phyloP scores from a whole-genome alignment of 2,888 invertebrate genomes.

The Cheilosia variabilis region DNA sequence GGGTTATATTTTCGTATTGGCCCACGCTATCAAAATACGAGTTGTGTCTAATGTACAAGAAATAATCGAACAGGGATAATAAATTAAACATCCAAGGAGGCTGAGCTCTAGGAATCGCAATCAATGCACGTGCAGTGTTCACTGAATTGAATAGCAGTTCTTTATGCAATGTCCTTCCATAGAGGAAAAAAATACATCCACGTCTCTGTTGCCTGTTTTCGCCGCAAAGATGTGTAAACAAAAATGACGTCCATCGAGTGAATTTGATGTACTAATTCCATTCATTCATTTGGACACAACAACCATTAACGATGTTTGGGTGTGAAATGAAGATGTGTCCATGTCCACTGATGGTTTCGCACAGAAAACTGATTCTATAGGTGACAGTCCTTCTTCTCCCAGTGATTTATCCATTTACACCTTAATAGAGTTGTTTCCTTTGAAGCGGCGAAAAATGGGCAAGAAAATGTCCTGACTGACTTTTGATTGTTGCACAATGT shows the following conservation, averaged over 20 bases:
- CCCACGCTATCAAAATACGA: conserved; percentile 66
- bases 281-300: conserved; percentile 49
- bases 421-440: conserved; percentile 62
- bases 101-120: conserved; percentile 2
- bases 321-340: conserved; percentile 48
- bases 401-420: conserved; percentile 72
- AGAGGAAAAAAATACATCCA: not conserved
- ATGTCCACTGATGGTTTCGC: conserved; percentile 40
- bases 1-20: conserved; percentile 42
- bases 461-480: conserved; percentile 54
- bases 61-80: conserved; percentile 73
- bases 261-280: conserved; percentile 45
- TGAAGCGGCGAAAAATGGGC: conserved; percentile 48
- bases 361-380: conserved; percentile 21
- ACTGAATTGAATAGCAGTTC: conserved; percentile 26
- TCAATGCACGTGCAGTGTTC: conserved; percentile 66
- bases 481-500: conserved; percentile 60
- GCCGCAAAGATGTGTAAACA: conserved; percentile 69
- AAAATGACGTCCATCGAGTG: conserved; percentile 41
- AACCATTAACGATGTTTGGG: conserved; percentile 55
- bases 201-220: conserved; percentile 46
- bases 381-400: conserved; percentile 35
- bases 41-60: conserved; percentile 63
- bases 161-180: not conserved
- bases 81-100: conserved; percentile 61